Conservation (phyloP, 1,140 invertebrate species). For the Ylistrum balloti region DNA sequence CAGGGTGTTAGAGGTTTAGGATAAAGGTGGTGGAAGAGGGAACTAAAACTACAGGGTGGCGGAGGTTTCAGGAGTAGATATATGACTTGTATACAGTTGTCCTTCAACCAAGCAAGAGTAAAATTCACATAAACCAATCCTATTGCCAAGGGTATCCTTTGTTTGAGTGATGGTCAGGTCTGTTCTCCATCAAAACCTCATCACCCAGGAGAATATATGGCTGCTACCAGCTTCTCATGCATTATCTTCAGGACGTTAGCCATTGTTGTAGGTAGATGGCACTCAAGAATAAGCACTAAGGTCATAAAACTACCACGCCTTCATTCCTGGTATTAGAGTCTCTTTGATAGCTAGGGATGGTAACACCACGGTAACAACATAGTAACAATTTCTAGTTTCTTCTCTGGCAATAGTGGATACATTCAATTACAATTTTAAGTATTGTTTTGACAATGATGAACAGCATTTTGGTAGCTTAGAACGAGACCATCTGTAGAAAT, state of each 20-base stretch:
- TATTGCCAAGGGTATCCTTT: not conserved
- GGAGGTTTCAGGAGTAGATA: not conserved
- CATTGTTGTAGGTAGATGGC: not conserved
- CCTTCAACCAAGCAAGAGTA: not conserved
- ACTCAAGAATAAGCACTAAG: not conserved
- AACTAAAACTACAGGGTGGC: not conserved
- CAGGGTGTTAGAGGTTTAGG: no score
- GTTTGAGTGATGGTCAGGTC: not conserved
- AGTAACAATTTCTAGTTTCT: no score
- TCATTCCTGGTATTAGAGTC: not conserved
- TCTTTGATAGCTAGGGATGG: not conserved
- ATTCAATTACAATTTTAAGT: no score
- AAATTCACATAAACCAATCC: not conserved
- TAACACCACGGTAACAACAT: not conserved
- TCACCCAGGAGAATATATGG: not conserved
- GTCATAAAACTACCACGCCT: not conserved
- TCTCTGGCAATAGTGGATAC: no score
- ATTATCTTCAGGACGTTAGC: not conserved
- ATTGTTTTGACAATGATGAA: no score
- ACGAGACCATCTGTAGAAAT: no score
- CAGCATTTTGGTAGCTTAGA: no score
- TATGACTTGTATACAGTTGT: not conserved
- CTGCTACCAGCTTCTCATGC: not conserved
- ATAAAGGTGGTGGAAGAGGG: not conserved
- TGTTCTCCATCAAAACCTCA: conserved; percentile 4